Evolutionary conservation across 2,113 vertebrate genomes (phyloP), one percentile per base, ranked within the genome.

Genomic region (Hoplias malabaricus): DNA sequence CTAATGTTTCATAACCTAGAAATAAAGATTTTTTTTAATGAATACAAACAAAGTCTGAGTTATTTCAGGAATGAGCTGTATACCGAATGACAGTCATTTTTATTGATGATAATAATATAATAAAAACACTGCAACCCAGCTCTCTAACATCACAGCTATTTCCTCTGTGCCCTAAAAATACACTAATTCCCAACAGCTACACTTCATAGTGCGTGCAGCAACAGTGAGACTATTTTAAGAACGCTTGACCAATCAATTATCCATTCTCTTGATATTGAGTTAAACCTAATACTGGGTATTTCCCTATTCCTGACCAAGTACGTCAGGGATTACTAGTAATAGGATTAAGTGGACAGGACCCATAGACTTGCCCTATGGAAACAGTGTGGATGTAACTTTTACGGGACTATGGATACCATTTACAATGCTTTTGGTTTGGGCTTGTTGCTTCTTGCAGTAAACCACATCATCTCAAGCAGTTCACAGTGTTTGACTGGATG

Each of bases 251-350:
- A 19, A 21, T 13, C 27, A 59, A 59, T 19, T 31, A 68, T 19
- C 21, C 14, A 14, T 21, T 23, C 21, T 54, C 21, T 36, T 5
- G 16, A 56, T 31, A 59, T n/a, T 33, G 1, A 70, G 59, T 54
- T 38, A 59, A 54, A 48, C 53, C 7, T 23, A 73, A 43, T 46
- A n/a, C 46, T 72, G 5, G 14, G 19, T 54, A 38, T 27, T 33
- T 53, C 66, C 38, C 40, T 23, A 34, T 48, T 1, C 62, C 57
- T 78, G 29, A 13, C 19, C 10, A 23, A 42, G 65, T 62, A 42
- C 80, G 83, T 87, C 83, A 85, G 81, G 90, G 95, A 95, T 98
- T 97, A 96, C 56, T 83, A 42, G 16, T 95, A 96, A 97, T 94
- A 93, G 82, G 95, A 92, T 96, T 91, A 93, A 73, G 82, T 82